Conservation (phyloP, 2,888 invertebrate genomes). For the Archips crataeganus region DNA sequence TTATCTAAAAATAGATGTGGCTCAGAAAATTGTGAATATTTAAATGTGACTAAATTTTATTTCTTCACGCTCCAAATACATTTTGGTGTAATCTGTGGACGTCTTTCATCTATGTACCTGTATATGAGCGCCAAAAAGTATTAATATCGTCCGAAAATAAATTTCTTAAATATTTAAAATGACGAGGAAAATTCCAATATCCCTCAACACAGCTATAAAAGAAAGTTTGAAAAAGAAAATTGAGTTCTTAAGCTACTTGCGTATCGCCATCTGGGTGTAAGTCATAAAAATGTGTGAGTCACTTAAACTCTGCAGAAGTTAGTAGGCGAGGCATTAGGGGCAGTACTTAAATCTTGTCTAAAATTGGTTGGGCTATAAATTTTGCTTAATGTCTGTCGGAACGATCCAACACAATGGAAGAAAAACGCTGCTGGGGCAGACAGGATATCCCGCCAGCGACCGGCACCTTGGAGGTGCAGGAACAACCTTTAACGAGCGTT, state of each 20-base stretch:
- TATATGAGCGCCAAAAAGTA: constrained; percentile 1
- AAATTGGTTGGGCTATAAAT: constrained; percentile 69
- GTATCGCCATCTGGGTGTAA: constrained; percentile 32
- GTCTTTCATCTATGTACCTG: not conserved
- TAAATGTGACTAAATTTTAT: not conserved
- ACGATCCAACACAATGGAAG: constrained; percentile 64
- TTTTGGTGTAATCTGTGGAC: not conserved
- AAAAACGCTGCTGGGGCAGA: constrained; percentile 41
- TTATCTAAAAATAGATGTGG: not conserved
- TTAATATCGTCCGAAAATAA: not conserved
- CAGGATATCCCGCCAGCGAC: constrained; percentile 43
- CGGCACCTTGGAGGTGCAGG: constrained; percentile 1
- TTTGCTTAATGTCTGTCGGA: constrained; percentile 66
- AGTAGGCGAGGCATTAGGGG: constrained; percentile 57
- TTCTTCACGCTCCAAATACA: not conserved
- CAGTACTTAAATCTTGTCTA: constrained; percentile 69
- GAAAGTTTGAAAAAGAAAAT: constrained; percentile 20
- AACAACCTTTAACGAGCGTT: constrained; percentile 48
- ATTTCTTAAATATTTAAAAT: constrained; percentile 7
- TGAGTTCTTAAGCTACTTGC: constrained; percentile 22
- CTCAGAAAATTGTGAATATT: not conserved
- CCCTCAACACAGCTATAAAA: constrained; percentile 18
- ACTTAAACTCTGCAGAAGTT: constrained; percentile 51
- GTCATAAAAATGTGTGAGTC: constrained; percentile 55
- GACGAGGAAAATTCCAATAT: constrained; percentile 9